phyloP scores from a whole-genome alignment of 2,888 invertebrate species.

The Drosophila subquinaria region DNA sequence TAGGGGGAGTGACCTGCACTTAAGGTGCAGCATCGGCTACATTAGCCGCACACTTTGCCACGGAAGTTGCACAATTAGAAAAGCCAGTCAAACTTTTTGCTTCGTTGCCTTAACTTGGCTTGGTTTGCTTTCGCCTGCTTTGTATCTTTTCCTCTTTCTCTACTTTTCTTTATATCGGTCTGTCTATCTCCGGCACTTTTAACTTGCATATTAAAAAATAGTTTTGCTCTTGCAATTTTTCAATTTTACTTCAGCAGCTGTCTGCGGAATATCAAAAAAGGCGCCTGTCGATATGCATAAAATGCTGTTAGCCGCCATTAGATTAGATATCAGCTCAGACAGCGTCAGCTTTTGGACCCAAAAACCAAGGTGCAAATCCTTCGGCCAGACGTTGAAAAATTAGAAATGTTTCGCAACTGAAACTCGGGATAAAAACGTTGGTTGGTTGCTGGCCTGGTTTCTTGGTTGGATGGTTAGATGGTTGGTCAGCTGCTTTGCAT shows the following conservation, averaged over 20 bases:
- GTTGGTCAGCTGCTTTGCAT: constrained; percentile 75
- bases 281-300: constrained; percentile 76
- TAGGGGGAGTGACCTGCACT: constrained; percentile 37
- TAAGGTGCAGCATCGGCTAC: constrained; percentile 61
- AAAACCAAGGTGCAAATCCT: constrained; percentile 59
- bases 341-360: constrained; percentile 38
- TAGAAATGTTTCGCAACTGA: constrained; percentile 71
- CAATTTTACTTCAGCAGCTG: constrained; percentile 58
- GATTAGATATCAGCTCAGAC: constrained; percentile 74
- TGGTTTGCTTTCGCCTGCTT: constrained; percentile 22
- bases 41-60: constrained; percentile 78
- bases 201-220: constrained; percentile 76
- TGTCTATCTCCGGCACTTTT: constrained; percentile 12
- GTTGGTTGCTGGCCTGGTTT: constrained; percentile 11
- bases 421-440: constrained; percentile 44
- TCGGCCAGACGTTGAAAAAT: constrained; percentile 71
- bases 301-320: constrained; percentile 68
- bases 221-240: constrained; percentile 53
- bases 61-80: constrained; percentile 81
- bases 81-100: constrained; percentile 74
- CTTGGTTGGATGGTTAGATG: constrained; percentile 39
- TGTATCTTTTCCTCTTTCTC: constrained; percentile 1
- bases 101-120: constrained; percentile 24
- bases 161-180: not conserved
- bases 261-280: constrained; percentile 71